Evolutionary conservation across 1,140 invertebrate species (phyloP), one percentile per base, ranked within the genome.

Genomic region (Branchinecta lynchi): DNA sequence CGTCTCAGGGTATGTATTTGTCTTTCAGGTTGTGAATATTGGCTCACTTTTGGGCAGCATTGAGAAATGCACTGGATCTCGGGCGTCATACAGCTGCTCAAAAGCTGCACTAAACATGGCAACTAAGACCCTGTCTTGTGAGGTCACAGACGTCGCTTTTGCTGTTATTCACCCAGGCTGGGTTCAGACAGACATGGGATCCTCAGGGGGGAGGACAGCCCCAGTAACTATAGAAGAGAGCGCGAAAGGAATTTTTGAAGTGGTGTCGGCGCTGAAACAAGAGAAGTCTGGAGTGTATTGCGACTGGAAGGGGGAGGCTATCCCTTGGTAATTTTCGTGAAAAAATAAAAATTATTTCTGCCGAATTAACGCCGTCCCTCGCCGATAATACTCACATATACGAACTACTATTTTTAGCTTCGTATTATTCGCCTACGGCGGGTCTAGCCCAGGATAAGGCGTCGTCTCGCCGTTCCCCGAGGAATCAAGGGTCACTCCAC

Each of bases 101-200:
- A 60, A 60, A 20, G 51, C 51, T 12, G 51, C 51, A 3, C 12
- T 60, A 20, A 60, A 60, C 51, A 60, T 60, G 51, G 51, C 51
- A 60, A 60, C 51, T 20, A 60, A 15, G 51, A 15, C 12, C 17
- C 51, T 60, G 51, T 60, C 51, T 20, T 20, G 51, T 6, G 51
- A 60, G 51, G 6, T 60, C 51, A 60, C 51, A 15, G 51, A 60
- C 51, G 2, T 60, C 12, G 17, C 51, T 15, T 60, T 60, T 60
- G 51, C 51, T 15, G 17, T 20, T 6, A 12, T 60, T 60, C 51
- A 60, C 17, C 51, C 51, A 3, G 51, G 51, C 51, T 20, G 17
- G 12, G 51, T 60, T 60, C 51, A 60, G 17, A 60, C 51, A 12
- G 51, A 60, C 51, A 60, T 60, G 51, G 51, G 51, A 15, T 60